A percentile compares a stretch with the other conserved stretches of the same genome.
phyloP scores from a whole-genome alignment of 2,888 invertebrate genomes.

The Macaria liturata region DNA sequence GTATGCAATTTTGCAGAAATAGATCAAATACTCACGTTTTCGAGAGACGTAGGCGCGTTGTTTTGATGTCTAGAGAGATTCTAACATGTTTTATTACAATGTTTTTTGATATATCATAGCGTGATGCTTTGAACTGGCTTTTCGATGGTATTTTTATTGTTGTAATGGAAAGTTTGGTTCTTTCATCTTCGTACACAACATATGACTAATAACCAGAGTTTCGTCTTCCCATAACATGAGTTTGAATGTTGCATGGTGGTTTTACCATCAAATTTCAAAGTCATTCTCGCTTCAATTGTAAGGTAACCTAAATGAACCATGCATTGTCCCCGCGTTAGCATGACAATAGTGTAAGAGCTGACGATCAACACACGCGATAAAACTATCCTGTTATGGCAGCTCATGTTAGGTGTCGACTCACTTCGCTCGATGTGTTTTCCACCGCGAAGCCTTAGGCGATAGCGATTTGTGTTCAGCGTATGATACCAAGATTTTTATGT shows the following conservation, averaged over 20 bases:
- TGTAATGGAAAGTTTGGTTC: neutral
- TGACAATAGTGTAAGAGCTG: slow-evolving; percentile 28
- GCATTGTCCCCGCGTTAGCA: slow-evolving; percentile 20
- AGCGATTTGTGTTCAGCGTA: slow-evolving; percentile 23
- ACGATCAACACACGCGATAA: slow-evolving; percentile 35
- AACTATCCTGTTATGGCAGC: slow-evolving; percentile 29
- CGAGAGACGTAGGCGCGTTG: slow-evolving; percentile 15
- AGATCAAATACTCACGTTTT: slow-evolving; percentile 22
- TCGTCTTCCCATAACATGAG: too few relatives aligned
- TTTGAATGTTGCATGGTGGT: too few relatives aligned
- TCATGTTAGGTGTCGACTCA: slow-evolving; percentile 24
- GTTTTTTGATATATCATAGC: neutral
- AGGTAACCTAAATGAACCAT: slow-evolving; percentile 18
- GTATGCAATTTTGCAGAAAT: slow-evolving; percentile 21
- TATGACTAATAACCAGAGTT: too few relatives aligned
- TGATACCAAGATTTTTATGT: slow-evolving; percentile 1
- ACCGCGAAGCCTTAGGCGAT: slow-evolving; percentile 17
- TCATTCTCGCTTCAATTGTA: too few relatives aligned
- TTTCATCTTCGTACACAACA: too few relatives aligned
- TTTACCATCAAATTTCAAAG: too few relatives aligned
- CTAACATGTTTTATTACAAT: slow-evolving; percentile 7
- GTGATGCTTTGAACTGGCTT: neutral
- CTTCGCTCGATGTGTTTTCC: slow-evolving; percentile 22
- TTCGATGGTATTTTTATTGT: neutral
- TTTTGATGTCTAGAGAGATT: slow-evolving; percentile 15